A percentile compares a stretch with the other conserved stretches of the same genome.
phyloP scores from a whole-genome alignment of 2,888 invertebrate species.

The Pseudococcus jackbeardsleyi region DNA sequence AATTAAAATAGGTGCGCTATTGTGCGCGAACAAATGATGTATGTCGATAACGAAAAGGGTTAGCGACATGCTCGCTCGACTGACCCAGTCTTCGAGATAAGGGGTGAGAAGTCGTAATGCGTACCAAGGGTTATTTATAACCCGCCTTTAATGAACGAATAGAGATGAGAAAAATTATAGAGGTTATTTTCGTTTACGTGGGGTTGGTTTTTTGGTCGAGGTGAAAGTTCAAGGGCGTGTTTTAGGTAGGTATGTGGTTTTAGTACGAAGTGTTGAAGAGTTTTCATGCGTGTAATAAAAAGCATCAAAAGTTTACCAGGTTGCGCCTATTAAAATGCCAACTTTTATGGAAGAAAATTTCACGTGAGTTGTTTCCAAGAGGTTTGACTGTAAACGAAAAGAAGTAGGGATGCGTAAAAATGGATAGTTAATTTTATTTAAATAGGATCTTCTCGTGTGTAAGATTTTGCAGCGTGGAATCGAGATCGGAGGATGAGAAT shows the following conservation, averaged over 20 bases:
- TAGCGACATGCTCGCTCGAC: neutral
- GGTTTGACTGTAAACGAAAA: neutral
- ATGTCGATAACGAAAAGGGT: constrained; percentile 4
- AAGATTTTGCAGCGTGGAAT: neutral
- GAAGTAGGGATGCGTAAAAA: neutral
- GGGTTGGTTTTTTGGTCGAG: neutral
- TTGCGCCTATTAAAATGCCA: neutral
- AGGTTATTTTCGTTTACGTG: neutral
- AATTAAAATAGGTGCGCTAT: constrained; percentile 32
- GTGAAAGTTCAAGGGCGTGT: constrained; percentile 25
- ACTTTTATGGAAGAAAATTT: neutral
- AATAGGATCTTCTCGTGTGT: neutral
- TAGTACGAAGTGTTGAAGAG: neutral
- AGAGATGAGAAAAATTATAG: neutral
- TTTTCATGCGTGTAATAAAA: constrained; percentile 53
- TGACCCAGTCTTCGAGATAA: neutral
- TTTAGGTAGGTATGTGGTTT: neutral
- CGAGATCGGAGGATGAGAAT: neutral
- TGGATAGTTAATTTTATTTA: constrained; percentile 2
- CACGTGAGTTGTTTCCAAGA: neutral
- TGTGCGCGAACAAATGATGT: neutral
- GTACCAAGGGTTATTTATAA: neutral
- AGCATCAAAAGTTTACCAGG: neutral
- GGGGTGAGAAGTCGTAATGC: neutral
- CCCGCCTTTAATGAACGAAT: neutral